phyloP scores from a whole-genome alignment of 2,888 invertebrate genomes.

The Lamellibrachia columna region DNA sequence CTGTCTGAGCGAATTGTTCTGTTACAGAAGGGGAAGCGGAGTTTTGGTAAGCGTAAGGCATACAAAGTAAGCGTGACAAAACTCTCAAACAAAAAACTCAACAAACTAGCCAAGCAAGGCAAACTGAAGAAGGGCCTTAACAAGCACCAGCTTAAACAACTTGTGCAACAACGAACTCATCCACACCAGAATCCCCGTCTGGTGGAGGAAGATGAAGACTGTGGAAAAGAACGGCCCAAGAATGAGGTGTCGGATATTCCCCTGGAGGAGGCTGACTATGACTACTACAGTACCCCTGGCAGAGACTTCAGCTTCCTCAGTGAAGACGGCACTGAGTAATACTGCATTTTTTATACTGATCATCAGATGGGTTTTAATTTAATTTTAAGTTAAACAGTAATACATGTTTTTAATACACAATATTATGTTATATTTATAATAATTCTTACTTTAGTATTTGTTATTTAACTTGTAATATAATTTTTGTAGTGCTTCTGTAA shows the following conservation, averaged over 20 bases:
- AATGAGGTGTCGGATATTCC: constrained; percentile 39
- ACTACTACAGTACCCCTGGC: constrained; percentile 45
- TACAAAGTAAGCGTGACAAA: constrained; percentile 40
- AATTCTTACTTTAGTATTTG: neutral
- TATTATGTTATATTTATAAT: constrained; percentile 1
- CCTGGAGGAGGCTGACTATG: constrained; percentile 47
- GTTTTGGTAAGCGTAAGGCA: constrained; percentile 17
- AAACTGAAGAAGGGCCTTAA: constrained; percentile 41
- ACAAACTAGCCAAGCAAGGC: constrained; percentile 47
- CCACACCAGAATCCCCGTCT: constrained; percentile 6
- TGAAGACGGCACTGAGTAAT: constrained; percentile 34
- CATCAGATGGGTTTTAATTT: too few relatives aligned
- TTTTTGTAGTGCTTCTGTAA: neutral
- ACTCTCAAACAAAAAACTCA: constrained; percentile 45
- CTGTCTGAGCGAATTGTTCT: neutral
- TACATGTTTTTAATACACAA: neutral
- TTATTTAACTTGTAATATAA: neutral
- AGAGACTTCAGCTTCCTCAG: constrained; percentile 43
- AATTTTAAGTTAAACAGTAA: neutral
- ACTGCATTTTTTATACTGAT: neutral
- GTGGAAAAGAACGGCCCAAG: neutral
- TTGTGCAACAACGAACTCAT: neutral
- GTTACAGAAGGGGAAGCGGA: neutral
- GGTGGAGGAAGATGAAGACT: constrained; percentile 30
- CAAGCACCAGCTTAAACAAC: constrained; percentile 31